Evolutionary conservation across 2,113 vertebrate species (phyloP).

Genomic region (Dipodomys stephensi): DNA sequence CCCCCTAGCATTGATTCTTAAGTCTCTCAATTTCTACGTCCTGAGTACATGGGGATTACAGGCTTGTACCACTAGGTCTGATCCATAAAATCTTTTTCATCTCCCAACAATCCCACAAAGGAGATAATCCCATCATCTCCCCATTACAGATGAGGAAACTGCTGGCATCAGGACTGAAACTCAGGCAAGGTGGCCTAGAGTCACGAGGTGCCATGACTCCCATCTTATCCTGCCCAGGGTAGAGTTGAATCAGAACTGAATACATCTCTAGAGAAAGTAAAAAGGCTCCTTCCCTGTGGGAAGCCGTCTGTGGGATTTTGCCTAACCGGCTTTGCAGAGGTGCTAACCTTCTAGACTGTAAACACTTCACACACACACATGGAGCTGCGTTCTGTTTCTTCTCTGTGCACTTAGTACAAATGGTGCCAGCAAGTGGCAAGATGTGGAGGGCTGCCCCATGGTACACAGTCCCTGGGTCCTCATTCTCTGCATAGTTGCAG

Average conservation of each 20-base stretch:
- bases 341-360: constrained; percentile 57
- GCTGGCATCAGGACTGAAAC: neutral
- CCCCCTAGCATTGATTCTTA: too few species aligned
- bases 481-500: constrained; percentile 66
- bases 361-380: constrained; percentile 48
- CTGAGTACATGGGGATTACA: too few species aligned
- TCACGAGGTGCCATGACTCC: too few species aligned
- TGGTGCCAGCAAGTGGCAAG: neutral
- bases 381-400: constrained; percentile 1
- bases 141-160: constrained; percentile 41
- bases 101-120: neutral
- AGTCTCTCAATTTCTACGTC: too few species aligned
- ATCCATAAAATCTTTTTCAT: neutral
- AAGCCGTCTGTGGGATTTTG: constrained; percentile 44
- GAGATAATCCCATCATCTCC: neutral
- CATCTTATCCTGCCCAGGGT: too few species aligned
- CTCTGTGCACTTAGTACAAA: neutral
- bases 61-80: too few species aligned
- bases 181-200: neutral
- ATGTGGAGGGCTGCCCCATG: neutral
- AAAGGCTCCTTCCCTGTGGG: neutral
- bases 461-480: constrained; percentile 9
- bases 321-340: constrained; percentile 9
- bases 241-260: neutral
- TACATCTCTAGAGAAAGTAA: constrained; percentile 5